Evolutionary conservation across 2,888 invertebrate species (phyloP), one percentile per base, ranked within the genome.

Genomic region (Gari tellinella): DNA sequence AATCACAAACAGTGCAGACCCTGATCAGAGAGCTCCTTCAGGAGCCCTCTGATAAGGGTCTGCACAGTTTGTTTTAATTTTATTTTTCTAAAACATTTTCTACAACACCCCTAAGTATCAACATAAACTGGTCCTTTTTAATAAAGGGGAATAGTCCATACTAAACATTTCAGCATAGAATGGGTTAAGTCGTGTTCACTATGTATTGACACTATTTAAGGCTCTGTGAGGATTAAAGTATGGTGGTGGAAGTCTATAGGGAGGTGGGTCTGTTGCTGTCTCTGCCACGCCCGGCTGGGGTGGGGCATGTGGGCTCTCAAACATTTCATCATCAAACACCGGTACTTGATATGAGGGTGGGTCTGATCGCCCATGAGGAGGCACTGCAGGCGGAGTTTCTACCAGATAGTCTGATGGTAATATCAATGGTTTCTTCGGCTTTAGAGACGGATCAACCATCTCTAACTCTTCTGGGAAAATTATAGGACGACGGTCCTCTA

Each of bases 401-500:
- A 52, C 46, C 21, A 77, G 62, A 46, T 79, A 78, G 51, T 83
- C 84, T n/a, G 74, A 65, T 0, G 82, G 79, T 37, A 88, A 61
- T 10, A 86, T 72, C 12, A 82, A 52, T 5, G 88, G 86, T 37
- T 72, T 64, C 43, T 80, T 79, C 4, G 87, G 81, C 45, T 82
- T 82, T 8, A 79, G 68, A 0, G 68, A 74, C 10, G 83, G 66
- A 37, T 86, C 86, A 12, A 82, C 78, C 67, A 81, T 74, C 49
- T 85, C 85, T 19, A 86, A 41, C 52, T 89, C 89, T 15, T 84
- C 84, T 17, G 86, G 88, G 40, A 89, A 82, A 40, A 88, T 82
- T 10, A 88, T 84, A 1, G 88, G 88, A 12, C 85, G 80, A 19
- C 88, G 72, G 43, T 88, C 86, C 43, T 86, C 84, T 19, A 81